Evolutionary conservation across 2,888 invertebrate species (phyloP), one percentile per base, ranked within the genome.

Genomic region (Orthosia gracilis): DNA sequence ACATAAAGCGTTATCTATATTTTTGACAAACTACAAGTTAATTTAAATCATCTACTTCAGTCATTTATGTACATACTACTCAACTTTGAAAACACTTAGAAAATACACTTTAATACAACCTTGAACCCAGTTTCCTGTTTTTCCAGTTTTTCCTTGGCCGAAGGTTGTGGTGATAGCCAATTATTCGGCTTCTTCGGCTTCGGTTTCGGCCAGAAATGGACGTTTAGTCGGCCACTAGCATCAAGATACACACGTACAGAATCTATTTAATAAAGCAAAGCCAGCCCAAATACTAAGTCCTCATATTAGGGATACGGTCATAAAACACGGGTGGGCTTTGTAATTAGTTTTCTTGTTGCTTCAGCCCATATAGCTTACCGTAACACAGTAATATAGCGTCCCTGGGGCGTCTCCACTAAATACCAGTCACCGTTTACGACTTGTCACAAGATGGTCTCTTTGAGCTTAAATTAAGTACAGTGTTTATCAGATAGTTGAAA

Each of bases 301-400:
- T 76, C 72, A 82, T 84, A 76, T 78, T 82, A 79, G 62, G 82
- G 81, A 50, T 55, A 31, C n/a, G 69, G 50, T 64, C 73, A 85
- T 86, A 85, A 85, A 86, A 85, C 85, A 69, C 57, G 63, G 49
- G 31, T 57, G 54, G 69, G 75, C 65, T 85, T 72, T 50, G 82
- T 85, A 86, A 85, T 85, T 85, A 85, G 85, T 84, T 85, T 85
- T 85, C 86, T 84, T 84, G 84, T 80, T 78, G 79, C 73, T 76
- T 61, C 73, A 69, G 40, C 58, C 69, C 72, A 76, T 76, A 71
- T 69, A 78, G 84, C 69, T 78, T 65, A 72, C 66, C 73, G 74
- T 76, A 65, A 69, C 61, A 62, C 49, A 75, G 50, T 72, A 69
- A 65, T 61, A 63, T 65, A 40, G 18, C 50, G 59, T 68, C 68